Evolutionary conservation across 2,888 invertebrate genomes (phyloP).

Genomic region (Epirrhoe alternata): DNA sequence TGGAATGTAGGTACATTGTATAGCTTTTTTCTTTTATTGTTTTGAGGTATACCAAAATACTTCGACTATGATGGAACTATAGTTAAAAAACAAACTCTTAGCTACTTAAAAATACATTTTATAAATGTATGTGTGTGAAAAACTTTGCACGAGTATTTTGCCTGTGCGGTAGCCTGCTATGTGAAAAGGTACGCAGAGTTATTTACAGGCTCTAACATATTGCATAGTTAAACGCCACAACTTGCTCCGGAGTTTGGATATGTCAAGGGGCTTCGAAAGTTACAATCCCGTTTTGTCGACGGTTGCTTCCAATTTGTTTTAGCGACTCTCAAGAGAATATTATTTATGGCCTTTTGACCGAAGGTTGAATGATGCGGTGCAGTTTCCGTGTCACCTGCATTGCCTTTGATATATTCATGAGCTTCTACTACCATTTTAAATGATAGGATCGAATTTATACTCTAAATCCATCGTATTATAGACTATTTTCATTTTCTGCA

Average conservation of each 20-base stretch:
- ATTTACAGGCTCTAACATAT: constrained; percentile 21
- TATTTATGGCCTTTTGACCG: constrained; percentile 43
- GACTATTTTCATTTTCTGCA: constrained; percentile 43
- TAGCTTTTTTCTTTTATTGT: too few species aligned
- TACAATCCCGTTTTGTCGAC: constrained; percentile 32
- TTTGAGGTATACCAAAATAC: too few species aligned
- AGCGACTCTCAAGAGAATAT: constrained; percentile 37
- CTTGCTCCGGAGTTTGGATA: constrained; percentile 34
- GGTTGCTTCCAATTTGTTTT: constrained; percentile 33
- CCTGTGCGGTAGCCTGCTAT: not conserved
- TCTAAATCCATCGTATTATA: constrained; percentile 40
- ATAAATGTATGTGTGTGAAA: not conserved
- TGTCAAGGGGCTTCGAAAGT: constrained; percentile 34
- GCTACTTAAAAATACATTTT: not conserved
- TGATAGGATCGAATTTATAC: constrained; percentile 39
- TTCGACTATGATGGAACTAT: too few species aligned
- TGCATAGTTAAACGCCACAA: constrained; percentile 37
- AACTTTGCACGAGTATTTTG: not conserved
- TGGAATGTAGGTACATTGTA: not conserved
- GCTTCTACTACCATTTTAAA: constrained; percentile 40
- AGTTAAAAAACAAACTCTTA: not conserved
- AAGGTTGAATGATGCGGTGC: constrained; percentile 51
- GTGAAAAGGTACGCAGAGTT: constrained; percentile 4
- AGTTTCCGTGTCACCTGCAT: constrained; percentile 52
- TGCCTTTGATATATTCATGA: constrained; percentile 55